A percentile compares a stretch with the other conserved stretches of the same genome.
Evolutionary conservation across 2,113 vertebrate genomes (phyloP).

Genomic region (Xiphophorus hellerii): DNA sequence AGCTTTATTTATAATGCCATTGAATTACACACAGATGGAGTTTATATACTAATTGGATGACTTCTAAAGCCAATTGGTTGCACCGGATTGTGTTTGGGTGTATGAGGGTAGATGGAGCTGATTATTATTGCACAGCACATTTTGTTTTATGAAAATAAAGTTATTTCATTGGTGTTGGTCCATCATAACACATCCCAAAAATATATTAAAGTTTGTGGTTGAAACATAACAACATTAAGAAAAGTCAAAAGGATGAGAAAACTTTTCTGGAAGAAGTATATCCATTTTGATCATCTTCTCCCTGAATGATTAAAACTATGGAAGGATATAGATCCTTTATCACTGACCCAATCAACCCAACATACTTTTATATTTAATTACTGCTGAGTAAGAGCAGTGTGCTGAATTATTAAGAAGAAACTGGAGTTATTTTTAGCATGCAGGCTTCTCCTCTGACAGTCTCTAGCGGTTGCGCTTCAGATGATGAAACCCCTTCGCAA

Average conservation of each 20-base stretch:
- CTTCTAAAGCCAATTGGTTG: too few relatives aligned
- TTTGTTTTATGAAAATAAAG: too few relatives aligned
- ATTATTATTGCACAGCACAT: too few relatives aligned
- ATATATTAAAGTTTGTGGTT: neutral
- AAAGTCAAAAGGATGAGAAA: neutral
- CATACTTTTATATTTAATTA: constrained; percentile 81
- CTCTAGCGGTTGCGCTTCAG: constrained; percentile 55
- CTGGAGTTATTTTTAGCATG: constrained; percentile 72
- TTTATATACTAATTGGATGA: neutral
- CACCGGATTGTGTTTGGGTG: too few relatives aligned
- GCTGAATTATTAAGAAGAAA: constrained; percentile 79
- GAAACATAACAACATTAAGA: neutral
- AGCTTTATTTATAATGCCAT: too few relatives aligned
- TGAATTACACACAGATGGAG: too few relatives aligned
- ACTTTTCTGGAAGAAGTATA: constrained; percentile 4
- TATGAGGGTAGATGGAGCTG: neutral
- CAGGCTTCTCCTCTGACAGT: constrained; percentile 72
- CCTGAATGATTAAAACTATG: constrained; percentile 42
- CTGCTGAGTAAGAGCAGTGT: constrained; percentile 73
- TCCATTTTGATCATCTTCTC: constrained; percentile 50
- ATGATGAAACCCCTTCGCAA: constrained; percentile 81
- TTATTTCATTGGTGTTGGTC: too few relatives aligned
- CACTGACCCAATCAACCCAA: constrained; percentile 79
- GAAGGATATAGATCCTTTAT: constrained; percentile 53
- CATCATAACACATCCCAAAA: too few relatives aligned